phyloP scores from a whole-genome alignment of 2,888 invertebrate genomes.

The Leuctra nigra region DNA sequence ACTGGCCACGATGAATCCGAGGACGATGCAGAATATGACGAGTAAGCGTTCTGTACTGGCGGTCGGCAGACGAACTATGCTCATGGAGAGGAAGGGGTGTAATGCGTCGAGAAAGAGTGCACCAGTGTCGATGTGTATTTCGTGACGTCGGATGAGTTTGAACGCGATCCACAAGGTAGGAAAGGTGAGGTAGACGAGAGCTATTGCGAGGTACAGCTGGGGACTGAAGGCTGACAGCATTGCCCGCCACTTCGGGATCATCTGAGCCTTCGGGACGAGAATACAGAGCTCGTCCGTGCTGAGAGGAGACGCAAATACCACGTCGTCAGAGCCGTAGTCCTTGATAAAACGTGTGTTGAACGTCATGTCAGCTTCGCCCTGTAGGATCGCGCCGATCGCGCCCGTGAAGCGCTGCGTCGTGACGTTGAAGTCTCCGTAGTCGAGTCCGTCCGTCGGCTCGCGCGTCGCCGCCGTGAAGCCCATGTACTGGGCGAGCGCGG shows the following conservation, averaged over 20 bases:
- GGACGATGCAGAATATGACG: slow-evolving; percentile 37
- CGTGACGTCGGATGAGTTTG: background rate
- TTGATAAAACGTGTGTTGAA: slow-evolving; percentile 41
- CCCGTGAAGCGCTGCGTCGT: slow-evolving; percentile 34
- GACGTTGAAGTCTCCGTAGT: slow-evolving; percentile 34
- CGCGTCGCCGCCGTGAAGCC: slow-evolving; percentile 28
- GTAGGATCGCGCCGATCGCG: slow-evolving; percentile 39
- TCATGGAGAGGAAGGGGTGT: slow-evolving; percentile 1
- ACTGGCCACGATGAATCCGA: slow-evolving; percentile 40
- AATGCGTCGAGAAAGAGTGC: background rate
- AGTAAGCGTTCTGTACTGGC: slow-evolving; percentile 32
- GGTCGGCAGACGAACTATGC: background rate
- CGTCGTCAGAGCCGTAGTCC: slow-evolving; percentile 35
- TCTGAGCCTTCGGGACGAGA: slow-evolving; percentile 40
- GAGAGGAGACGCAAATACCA: slow-evolving; percentile 40
- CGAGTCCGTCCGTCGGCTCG: slow-evolving; percentile 15
- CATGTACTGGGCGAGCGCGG: slow-evolving; percentile 24
- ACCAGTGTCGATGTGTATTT: background rate
- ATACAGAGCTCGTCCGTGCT: slow-evolving; percentile 41
- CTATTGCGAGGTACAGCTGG: background rate
- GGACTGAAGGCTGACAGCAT: slow-evolving; percentile 28
- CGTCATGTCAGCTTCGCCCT: slow-evolving; percentile 37
- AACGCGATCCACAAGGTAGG: background rate
- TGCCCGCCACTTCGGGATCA: slow-evolving; percentile 41
- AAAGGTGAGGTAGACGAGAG: background rate